Evolutionary conservation across 2,797 vertebrate species (phyloP).

Genomic region (Harpagifer antarcticus): DNA sequence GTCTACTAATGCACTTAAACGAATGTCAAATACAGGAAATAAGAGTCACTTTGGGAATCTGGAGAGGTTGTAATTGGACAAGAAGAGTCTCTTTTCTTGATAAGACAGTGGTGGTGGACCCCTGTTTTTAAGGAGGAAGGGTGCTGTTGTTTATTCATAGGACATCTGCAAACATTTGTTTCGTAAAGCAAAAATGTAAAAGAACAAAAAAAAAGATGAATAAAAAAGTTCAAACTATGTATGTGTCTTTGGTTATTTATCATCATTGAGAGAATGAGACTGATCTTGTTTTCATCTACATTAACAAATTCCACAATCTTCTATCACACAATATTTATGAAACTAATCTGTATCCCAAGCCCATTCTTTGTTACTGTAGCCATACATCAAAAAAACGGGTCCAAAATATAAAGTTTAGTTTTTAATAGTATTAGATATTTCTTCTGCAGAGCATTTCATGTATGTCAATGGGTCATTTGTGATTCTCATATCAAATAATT

Average conservation of each 20-base stretch:
- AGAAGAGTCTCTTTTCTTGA: constrained; percentile 79
- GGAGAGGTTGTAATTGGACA: constrained; percentile 77
- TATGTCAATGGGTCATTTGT: no score
- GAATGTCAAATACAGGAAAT: constrained; percentile 79
- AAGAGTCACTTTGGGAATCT: constrained; percentile 78
- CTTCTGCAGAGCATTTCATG: no score
- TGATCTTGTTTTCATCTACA: background rate
- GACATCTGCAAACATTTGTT: constrained; percentile 88
- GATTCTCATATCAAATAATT: no score
- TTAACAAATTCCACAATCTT: background rate
- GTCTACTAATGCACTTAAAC: constrained; percentile 88
- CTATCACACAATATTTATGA: no score
- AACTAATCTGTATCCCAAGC: no score
- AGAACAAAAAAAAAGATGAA: constrained; percentile 77
- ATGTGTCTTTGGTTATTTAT: constrained; percentile 50
- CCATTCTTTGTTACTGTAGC: no score
- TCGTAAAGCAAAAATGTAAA: constrained; percentile 84
- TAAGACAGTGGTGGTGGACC: constrained; percentile 57
- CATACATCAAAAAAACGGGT: no score
- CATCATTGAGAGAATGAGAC: background rate
- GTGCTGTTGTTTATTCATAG: constrained; percentile 88
- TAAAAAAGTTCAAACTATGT: constrained; percentile 81
- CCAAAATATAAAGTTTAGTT: no score
- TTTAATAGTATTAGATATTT: no score
- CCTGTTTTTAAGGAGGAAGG: constrained; percentile 68